Percentiles rank a stretch among this genome's conserved stretches.
These are phyloP conservation scores for Cirrhinus mrigala DNA, from an alignment of 2,797 vertebrate species.

Conservation along the genomic window DNA sequence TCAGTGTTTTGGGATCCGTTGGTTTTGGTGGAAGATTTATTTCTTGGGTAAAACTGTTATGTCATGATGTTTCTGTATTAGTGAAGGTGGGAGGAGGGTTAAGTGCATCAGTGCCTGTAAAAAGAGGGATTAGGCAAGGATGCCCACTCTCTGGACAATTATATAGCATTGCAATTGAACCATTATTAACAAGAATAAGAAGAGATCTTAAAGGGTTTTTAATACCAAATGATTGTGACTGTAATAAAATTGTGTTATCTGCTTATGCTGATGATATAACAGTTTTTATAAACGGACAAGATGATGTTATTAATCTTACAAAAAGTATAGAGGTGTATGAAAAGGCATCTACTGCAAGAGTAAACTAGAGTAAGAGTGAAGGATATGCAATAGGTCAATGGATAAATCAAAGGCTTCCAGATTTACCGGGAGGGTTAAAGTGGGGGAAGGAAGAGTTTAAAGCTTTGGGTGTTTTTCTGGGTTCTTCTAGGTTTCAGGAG, in stretches of 20 bases:
- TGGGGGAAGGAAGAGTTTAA: background rate
- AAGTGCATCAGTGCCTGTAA: background rate
- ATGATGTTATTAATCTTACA: background rate
- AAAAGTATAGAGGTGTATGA: background rate
- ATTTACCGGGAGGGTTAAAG: background rate
- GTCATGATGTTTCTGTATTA: background rate
- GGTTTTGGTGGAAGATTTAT: too few relatives aligned
- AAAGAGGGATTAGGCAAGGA: background rate
- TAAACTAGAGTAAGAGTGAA: background rate
- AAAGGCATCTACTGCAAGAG: background rate
- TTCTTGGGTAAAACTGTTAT: too few relatives aligned
- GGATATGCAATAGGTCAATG: background rate
- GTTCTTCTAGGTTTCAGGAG: background rate
- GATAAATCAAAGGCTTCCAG: background rate
- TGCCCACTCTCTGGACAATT: background rate
- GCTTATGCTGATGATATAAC: conserved; percentile 9
- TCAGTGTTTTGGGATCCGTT: too few relatives aligned
- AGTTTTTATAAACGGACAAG: background rate
- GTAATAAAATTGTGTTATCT: background rate
- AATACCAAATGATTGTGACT: background rate
- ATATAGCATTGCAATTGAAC: background rate
- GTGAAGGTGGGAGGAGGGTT: background rate
- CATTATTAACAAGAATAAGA: background rate
- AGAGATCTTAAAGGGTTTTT: background rate
- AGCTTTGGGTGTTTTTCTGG: background rate